These are phyloP conservation scores for Taxidea taxus DNA, from an alignment of 2,113 vertebrate genomes.

Conservation along the genomic window DNA sequence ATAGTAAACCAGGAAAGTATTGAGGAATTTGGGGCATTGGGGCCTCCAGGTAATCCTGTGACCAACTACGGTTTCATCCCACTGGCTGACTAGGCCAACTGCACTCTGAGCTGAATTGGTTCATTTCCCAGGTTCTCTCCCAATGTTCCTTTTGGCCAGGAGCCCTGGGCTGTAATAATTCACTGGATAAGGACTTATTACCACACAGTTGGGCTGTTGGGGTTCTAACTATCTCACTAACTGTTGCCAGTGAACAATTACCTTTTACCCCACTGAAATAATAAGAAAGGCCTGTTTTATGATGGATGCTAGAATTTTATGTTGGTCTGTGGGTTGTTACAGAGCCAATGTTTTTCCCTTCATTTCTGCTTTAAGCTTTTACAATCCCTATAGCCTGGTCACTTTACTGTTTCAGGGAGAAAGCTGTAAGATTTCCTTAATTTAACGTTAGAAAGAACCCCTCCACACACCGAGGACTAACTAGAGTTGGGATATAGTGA, in stretches of 20 bases:
- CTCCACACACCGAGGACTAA: not conserved
- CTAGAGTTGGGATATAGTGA: conserved; percentile 24
- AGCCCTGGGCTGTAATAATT: conserved; percentile 28
- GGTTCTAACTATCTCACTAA: conserved; percentile 32
- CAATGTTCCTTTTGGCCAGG: conserved; percentile 55
- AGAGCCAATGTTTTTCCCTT: not conserved
- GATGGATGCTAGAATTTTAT: conserved; percentile 16
- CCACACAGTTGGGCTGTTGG: conserved; percentile 40
- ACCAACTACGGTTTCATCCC: not conserved
- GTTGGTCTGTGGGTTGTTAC: not conserved
- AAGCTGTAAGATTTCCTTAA: not conserved
- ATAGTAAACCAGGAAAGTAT: not conserved
- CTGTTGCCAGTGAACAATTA: conserved; percentile 19
- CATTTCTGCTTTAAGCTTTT: not conserved
- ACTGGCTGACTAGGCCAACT: not conserved
- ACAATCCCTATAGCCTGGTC: not conserved
- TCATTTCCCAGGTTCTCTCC: conserved; percentile 55
- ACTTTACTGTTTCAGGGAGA: not conserved
- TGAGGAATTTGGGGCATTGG: not conserved
- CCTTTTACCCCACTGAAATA: conserved; percentile 11
- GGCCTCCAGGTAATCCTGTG: not conserved
- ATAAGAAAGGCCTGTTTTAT: conserved; percentile 33
- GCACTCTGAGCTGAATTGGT: conserved; percentile 58
- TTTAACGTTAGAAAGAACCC: conserved; percentile 21
- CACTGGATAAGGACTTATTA: conserved; percentile 27